Evolutionary conservation across 2,797 vertebrate genomes (phyloP).

Genomic region (Gymnocypris eckloni): DNA sequence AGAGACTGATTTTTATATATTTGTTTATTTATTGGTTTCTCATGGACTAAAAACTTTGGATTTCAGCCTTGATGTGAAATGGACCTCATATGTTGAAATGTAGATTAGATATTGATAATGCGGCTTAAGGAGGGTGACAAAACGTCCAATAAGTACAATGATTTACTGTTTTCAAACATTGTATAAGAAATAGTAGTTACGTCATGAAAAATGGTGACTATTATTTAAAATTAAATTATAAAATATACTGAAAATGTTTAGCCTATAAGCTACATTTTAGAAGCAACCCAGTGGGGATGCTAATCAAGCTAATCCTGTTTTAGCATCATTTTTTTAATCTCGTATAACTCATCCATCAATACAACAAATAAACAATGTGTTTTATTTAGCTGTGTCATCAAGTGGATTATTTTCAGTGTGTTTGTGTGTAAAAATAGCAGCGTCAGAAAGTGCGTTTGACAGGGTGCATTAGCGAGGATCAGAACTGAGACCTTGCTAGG

Average conservation of each 20-base stretch:
- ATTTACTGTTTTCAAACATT: not conserved
- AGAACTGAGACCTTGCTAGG: conserved; percentile 37
- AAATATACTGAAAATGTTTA: not conserved
- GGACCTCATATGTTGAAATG: not conserved
- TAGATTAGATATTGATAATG: not conserved
- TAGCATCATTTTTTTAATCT: not conserved
- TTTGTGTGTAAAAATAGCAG: conserved; percentile 28
- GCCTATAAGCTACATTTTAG: not conserved
- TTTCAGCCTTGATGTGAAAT: not conserved
- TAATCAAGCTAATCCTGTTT: not conserved
- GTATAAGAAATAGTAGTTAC: not conserved
- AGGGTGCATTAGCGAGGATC: conserved; percentile 46
- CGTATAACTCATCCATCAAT: not conserved
- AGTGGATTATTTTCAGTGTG: conserved; percentile 19
- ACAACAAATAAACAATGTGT: conserved; percentile 1
- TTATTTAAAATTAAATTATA: not conserved
- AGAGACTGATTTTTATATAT: too few species aligned
- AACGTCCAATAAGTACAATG: not conserved
- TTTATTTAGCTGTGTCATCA: conserved; percentile 6
- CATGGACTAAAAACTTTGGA: not conserved
- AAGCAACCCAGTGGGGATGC: not conserved
- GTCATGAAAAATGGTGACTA: not conserved
- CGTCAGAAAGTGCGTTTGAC: not conserved
- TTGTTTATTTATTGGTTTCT: not conserved
- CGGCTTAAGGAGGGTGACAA: not conserved